Evolutionary conservation across 1,140 invertebrate species (phyloP).

Genomic region (Sarcophaga bullata): DNA sequence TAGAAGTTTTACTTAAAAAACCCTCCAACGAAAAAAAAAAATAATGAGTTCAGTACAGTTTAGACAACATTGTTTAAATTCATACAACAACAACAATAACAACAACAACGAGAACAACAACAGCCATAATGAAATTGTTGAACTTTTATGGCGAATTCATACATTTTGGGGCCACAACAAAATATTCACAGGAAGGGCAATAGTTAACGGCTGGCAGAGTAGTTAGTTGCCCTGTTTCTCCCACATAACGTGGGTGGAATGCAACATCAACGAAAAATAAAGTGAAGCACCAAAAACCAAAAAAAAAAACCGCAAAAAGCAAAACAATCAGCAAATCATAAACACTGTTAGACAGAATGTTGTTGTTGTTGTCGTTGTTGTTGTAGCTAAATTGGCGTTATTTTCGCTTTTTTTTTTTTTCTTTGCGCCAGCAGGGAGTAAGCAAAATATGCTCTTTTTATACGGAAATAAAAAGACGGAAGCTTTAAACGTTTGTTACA

Average conservation of each 20-base stretch:
- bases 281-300: not conserved
- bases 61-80: conserved; percentile 1
- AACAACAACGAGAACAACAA: not conserved
- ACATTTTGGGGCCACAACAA: too few relatives aligned
- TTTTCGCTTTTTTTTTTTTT: too few relatives aligned
- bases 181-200: too few relatives aligned
- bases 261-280: too few relatives aligned
- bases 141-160: too few relatives aligned
- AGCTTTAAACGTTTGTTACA: conserved; percentile 11
- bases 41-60: not conserved
- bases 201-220: too few relatives aligned
- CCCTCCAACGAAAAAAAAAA: not conserved
- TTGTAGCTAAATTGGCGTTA: too few relatives aligned
- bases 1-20: not conserved
- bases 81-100: not conserved
- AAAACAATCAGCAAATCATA: not conserved
- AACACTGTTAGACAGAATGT: not conserved
- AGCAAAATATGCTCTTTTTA: conserved; percentile 10
- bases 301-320: not conserved
- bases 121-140: not conserved
- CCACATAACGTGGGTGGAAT: too few relatives aligned
- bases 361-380: not conserved
- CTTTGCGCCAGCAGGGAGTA: not conserved
- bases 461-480: conserved; percentile 21
- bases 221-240: too few relatives aligned